Conservation (phyloP, 2,888 invertebrate species). For the Aricia artaxerxes region DNA sequence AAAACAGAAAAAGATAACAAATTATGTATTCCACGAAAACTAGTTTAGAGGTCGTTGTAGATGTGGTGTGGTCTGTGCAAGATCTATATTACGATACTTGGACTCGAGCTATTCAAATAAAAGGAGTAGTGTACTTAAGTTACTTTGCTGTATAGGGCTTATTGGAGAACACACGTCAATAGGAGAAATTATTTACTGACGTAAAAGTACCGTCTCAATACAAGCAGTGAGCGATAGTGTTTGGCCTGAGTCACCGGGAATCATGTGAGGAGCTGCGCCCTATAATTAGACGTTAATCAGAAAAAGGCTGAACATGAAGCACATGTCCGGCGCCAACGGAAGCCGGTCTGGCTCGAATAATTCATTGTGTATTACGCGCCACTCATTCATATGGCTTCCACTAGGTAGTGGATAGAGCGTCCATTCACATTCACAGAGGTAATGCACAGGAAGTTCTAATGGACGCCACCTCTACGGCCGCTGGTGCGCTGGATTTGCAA, state of each 20-base stretch:
- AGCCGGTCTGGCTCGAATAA: slow-evolving; percentile 71
- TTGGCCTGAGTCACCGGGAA: slow-evolving; percentile 67
- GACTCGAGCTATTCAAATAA: background rate
- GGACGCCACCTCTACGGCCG: slow-evolving; percentile 52
- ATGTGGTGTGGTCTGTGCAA: background rate
- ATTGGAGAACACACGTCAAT: background rate
- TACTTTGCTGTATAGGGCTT: background rate
- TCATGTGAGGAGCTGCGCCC: slow-evolving; percentile 68
- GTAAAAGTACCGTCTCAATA: background rate
- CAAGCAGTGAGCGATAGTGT: slow-evolving; percentile 51
- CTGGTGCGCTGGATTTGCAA: slow-evolving; percentile 67
- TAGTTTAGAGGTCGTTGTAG: slow-evolving; percentile 9
- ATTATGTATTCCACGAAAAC: slow-evolving; percentile 4
- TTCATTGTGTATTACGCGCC: slow-evolving; percentile 65
- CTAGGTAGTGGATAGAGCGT: slow-evolving; percentile 51
- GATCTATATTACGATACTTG: background rate
- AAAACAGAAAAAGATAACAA: slow-evolving; percentile 9
- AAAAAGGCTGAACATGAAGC: slow-evolving; percentile 69
- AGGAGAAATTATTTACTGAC: background rate
- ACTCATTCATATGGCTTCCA: slow-evolving; percentile 64
- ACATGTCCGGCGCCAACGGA: slow-evolving; percentile 72
- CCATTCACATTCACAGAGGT: slow-evolving; percentile 55
- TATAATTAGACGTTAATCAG: slow-evolving; percentile 78
- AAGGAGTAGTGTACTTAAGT: background rate
- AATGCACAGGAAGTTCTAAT: slow-evolving; percentile 72